A percentile compares a stretch with the other conserved stretches of the same genome.
Evolutionary conservation across 2,888 invertebrate species (phyloP).

Genomic region (Stramonita haemastoma): DNA sequence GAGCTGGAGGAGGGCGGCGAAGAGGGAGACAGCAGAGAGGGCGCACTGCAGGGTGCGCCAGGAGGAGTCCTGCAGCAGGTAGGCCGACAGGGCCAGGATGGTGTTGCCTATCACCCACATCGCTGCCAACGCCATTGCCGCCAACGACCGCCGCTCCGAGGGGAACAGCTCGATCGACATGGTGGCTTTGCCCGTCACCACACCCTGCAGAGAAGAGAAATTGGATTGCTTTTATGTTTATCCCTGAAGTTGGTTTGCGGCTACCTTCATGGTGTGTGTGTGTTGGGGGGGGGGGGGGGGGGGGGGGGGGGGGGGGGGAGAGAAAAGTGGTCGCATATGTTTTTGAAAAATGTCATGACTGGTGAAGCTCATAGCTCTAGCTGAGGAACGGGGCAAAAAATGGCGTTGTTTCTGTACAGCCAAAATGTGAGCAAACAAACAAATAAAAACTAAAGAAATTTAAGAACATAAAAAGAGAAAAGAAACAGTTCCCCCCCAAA

Average conservation of each 20-base stretch:
- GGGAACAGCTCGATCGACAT: slow-evolving; percentile 32
- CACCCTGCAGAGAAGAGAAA: slow-evolving; percentile 1
- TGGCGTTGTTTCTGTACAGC: too few relatives aligned
- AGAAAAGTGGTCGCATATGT: too few relatives aligned
- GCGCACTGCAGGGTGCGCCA: slow-evolving; percentile 31
- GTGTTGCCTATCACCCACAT: slow-evolving; percentile 1
- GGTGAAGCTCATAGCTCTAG: too few relatives aligned
- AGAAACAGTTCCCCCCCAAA: too few relatives aligned
- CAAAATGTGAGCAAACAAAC: too few relatives aligned
- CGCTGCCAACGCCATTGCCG: background rate
- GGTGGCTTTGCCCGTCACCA: slow-evolving; percentile 19
- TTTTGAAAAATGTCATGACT: too few relatives aligned
- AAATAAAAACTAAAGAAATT: too few relatives aligned
- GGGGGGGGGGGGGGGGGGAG: too few relatives aligned
- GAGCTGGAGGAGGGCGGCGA: background rate
- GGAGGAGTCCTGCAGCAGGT: background rate
- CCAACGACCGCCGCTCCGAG: background rate
- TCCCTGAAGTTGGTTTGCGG: background rate
- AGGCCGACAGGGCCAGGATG: slow-evolving; percentile 14
- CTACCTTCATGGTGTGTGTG: background rate
- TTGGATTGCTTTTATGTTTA: background rate
- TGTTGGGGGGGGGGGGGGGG: too few relatives aligned
- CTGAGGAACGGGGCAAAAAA: too few relatives aligned
- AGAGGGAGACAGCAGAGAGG: slow-evolving; percentile 24
- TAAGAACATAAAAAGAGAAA: too few relatives aligned